These are phyloP conservation scores for Drosophila subobscura DNA, from an alignment of 1,140 invertebrate genomes.

Conservation along the genomic window DNA sequence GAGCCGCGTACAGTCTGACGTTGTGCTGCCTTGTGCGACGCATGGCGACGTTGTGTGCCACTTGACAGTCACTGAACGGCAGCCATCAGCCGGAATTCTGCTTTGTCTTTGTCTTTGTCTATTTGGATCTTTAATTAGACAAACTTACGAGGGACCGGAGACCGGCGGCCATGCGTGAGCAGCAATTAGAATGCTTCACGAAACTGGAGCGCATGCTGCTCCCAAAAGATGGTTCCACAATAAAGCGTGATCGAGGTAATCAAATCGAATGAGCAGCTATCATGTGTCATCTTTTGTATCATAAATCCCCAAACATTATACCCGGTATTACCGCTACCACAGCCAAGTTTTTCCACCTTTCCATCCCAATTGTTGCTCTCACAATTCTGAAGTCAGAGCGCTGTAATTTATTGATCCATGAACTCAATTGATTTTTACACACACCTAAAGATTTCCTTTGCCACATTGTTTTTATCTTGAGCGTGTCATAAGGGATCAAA, in stretches of 20 bases:
- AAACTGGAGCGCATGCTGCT: conserved; percentile 48
- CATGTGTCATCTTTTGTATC: not conserved
- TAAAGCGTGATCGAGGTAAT: conserved; percentile 22
- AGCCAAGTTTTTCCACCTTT: too few relatives aligned
- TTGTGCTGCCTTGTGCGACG: conserved; percentile 45
- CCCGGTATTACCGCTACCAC: too few relatives aligned
- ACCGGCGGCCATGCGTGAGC: conserved; percentile 51
- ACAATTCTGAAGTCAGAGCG: too few relatives aligned
- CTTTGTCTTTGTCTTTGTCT: conserved; percentile 31
- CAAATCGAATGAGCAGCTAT: not conserved
- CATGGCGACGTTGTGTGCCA: conserved; percentile 59
- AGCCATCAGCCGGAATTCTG: conserved; percentile 11
- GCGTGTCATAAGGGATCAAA: too few relatives aligned
- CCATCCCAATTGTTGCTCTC: too few relatives aligned
- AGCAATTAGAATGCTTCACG: conserved; percentile 55
- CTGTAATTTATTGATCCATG: too few relatives aligned
- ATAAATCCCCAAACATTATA: not conserved
- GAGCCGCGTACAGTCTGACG: conserved; percentile 5
- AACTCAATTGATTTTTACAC: too few relatives aligned
- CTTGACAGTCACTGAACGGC: not conserved
- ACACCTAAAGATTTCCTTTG: too few relatives aligned
- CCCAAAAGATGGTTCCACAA: not conserved
- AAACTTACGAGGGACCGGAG: conserved; percentile 40
- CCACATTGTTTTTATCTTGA: too few relatives aligned
- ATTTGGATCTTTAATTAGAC: conserved; percentile 65